phyloP scores from a whole-genome alignment of 1,140 invertebrate genomes.

The Rhyzopertha dominica region DNA sequence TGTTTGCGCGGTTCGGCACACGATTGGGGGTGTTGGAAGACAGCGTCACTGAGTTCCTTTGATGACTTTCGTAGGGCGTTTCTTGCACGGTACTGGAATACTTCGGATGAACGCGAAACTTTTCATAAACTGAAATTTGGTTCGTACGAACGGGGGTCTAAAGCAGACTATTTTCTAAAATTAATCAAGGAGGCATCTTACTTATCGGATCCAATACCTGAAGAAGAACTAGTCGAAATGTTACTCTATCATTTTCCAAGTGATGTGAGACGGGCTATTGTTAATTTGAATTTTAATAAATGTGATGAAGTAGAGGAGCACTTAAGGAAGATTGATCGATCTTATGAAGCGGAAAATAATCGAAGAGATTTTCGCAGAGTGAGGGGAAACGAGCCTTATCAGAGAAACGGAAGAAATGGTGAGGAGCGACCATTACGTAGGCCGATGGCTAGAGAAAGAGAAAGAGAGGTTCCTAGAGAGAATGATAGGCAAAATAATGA shows the following conservation, averaged over 20 bases:
- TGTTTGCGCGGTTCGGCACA: slow-evolving; percentile 6
- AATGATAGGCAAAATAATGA: too few relatives aligned
- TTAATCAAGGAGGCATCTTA: slow-evolving; percentile 2
- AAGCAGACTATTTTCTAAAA: slow-evolving; percentile 11
- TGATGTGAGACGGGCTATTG: neutral
- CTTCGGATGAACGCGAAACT: slow-evolving; percentile 2
- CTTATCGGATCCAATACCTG: slow-evolving; percentile 12
- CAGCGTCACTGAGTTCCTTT: neutral
- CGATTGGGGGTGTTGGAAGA: slow-evolving; percentile 2
- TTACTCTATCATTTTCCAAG: slow-evolving; percentile 5
- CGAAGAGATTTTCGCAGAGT: too few relatives aligned
- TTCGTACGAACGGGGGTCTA: slow-evolving; percentile 5
- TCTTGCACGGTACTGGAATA: slow-evolving; percentile 5
- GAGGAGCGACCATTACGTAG: too few relatives aligned
- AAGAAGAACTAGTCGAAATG: slow-evolving; percentile 6
- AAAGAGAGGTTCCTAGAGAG: too few relatives aligned
- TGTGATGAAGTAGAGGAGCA: slow-evolving; percentile 1
- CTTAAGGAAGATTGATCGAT: neutral
- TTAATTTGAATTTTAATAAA: neutral
- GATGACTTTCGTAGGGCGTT: slow-evolving; percentile 5
- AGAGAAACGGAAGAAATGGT: too few relatives aligned
- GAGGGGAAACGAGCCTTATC: too few relatives aligned
- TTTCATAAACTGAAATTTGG: slow-evolving; percentile 8
- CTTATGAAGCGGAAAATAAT: too few relatives aligned
- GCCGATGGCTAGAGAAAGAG: too few relatives aligned